Evolutionary conservation across 2,888 invertebrate species (phyloP).

Genomic region (Pristionchus maxplancki): DNA sequence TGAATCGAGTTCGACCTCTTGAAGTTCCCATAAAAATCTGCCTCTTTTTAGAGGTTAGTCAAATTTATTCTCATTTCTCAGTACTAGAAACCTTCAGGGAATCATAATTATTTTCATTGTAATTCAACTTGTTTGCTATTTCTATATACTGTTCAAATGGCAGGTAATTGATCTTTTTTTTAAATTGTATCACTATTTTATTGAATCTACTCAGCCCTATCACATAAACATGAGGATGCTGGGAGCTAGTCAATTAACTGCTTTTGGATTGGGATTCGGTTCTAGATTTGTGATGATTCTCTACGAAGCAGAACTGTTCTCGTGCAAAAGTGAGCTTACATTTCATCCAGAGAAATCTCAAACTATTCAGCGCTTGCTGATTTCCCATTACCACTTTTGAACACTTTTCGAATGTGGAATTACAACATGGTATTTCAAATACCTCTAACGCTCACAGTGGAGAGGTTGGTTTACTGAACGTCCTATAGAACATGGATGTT

Average conservation of each 20-base stretch:
- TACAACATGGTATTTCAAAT: conserved; percentile 40
- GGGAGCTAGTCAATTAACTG: background rate
- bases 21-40: background rate
- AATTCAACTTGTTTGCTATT: background rate
- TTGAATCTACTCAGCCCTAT: background rate
- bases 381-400: background rate
- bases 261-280: background rate
- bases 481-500: too few relatives aligned
- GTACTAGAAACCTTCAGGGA: background rate
- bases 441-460: background rate
- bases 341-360: too few relatives aligned
- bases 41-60: background rate
- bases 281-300: background rate
- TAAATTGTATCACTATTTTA: background rate
- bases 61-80: background rate
- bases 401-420: conserved; percentile 11
- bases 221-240: conserved; percentile 16
- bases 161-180: background rate
- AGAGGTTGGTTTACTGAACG: background rate
- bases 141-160: background rate
- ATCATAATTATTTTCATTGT: background rate
- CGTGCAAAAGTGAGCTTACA: background rate
- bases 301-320: background rate
- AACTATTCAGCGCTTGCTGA: conserved; percentile 12
- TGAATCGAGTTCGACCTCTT: background rate